These are phyloP conservation scores for Cyprinus carpio DNA, from an alignment of 2,113 vertebrate genomes.

Conservation along the genomic window DNA sequence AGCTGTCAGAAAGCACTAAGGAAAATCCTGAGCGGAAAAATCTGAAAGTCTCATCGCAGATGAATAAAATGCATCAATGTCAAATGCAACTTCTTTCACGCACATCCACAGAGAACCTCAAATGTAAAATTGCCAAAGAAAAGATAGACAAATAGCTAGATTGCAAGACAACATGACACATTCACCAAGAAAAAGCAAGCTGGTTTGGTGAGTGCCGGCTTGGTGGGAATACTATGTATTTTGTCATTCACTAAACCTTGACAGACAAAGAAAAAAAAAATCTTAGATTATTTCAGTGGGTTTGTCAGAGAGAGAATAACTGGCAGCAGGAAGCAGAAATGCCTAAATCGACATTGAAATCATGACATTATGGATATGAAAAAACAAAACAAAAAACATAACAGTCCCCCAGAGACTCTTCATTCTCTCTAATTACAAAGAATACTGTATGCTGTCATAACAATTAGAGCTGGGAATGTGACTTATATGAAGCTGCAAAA, in stretches of 20 bases:
- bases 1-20: background rate
- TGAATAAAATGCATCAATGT: background rate
- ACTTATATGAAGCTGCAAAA: background rate
- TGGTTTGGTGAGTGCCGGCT: background rate
- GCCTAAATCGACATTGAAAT: background rate
- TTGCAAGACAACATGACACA: background rate
- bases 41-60: no score
- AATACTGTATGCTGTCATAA: background rate
- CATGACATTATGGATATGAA: background rate
- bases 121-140: background rate
- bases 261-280: background rate
- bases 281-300: background rate
- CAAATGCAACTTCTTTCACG: background rate
- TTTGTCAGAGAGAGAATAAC: background rate
- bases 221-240: background rate
- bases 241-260: background rate
- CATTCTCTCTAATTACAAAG: background rate
- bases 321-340: background rate
- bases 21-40: background rate
- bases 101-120: background rate
- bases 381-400: no score
- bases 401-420: background rate
- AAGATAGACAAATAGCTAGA: background rate
- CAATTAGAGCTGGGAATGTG: background rate
- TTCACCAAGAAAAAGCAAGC: background rate